Conservation (phyloP, 2,888 invertebrate genomes). For the Microctonus hyperodae region DNA sequence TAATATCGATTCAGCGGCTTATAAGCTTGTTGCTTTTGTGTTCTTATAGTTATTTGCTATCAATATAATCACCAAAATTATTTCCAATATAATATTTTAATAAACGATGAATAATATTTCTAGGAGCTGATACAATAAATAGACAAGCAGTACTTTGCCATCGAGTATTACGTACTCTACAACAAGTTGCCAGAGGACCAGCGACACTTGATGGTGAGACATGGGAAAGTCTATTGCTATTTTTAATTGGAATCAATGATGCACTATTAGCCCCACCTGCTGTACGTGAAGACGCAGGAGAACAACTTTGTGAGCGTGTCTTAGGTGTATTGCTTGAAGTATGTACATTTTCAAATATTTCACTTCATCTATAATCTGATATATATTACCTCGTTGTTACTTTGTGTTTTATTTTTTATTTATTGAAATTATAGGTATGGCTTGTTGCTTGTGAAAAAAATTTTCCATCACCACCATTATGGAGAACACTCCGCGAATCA, state of each 20-base stretch:
- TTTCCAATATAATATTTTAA: slow-evolving; percentile 9
- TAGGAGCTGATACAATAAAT: slow-evolving; percentile 88
- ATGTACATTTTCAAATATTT: slow-evolving; percentile 59
- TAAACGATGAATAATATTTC: slow-evolving; percentile 14
- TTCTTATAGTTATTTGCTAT: slow-evolving; percentile 17
- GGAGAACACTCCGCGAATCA: slow-evolving; percentile 94
- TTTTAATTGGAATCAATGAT: slow-evolving; percentile 90
- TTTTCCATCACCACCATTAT: slow-evolving; percentile 94
- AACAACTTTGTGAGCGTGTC: slow-evolving; percentile 93
- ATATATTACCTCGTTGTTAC: background rate
- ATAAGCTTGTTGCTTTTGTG: slow-evolving; percentile 41
- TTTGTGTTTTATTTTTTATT: slow-evolving; percentile 29
- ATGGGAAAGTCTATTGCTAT: slow-evolving; percentile 88
- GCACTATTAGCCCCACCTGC: slow-evolving; percentile 91
- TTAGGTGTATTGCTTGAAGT: slow-evolving; percentile 93
- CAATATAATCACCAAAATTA: background rate
- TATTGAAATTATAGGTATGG: too few relatives aligned
- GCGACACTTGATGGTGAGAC: slow-evolving; percentile 81
- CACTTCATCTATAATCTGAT: slow-evolving; percentile 8
- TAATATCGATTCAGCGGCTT: slow-evolving; percentile 8
- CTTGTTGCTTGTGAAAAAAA: slow-evolving; percentile 77
- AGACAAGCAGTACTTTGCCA: slow-evolving; percentile 94
- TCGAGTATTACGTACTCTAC: slow-evolving; percentile 84
- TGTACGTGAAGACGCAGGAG: slow-evolving; percentile 93
- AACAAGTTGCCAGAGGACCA: slow-evolving; percentile 80